A percentile compares a stretch with the other conserved stretches of the same genome.
These are phyloP conservation scores for Thaumatotibia leucotreta DNA, from an alignment of 1,140 invertebrate species.

Conservation along the genomic window DNA sequence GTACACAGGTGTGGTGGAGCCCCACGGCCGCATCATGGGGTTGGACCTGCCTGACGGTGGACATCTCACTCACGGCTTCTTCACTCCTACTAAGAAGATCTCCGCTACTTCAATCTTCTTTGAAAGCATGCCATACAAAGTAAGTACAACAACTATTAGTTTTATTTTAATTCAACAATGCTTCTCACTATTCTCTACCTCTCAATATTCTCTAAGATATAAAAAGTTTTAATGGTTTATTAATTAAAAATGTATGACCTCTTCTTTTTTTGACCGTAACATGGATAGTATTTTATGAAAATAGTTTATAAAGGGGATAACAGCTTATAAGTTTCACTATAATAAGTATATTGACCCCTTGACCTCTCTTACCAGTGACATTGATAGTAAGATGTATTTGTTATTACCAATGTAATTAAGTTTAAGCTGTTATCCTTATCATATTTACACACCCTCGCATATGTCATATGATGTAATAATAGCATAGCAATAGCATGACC, in stretches of 20 bases:
- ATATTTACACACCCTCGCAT: not conserved
- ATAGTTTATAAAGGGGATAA: too few relatives aligned
- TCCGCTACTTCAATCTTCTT: slow-evolving; percentile 99
- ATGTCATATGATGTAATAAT: slow-evolving; percentile 12
- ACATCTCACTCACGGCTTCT: slow-evolving; percentile 96
- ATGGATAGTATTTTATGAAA: too few relatives aligned
- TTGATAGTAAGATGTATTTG: not conserved
- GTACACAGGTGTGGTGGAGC: slow-evolving; percentile 90
- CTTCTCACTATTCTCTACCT: too few relatives aligned
- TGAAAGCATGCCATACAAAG: slow-evolving; percentile 99
- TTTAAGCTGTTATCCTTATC: not conserved
- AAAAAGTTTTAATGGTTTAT: too few relatives aligned
- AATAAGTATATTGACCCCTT: not conserved
- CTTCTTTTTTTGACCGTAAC: too few relatives aligned
- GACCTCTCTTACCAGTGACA: not conserved
- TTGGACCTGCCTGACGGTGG: slow-evolving; percentile 97
- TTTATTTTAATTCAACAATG: too few relatives aligned
- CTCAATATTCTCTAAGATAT: too few relatives aligned
- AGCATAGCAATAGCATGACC: not conserved
- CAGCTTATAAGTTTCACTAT: not conserved
- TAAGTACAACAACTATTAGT: too few relatives aligned
- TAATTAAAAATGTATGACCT: too few relatives aligned
- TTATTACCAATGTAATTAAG: not conserved
- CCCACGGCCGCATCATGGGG: slow-evolving; percentile 98
- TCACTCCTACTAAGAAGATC: slow-evolving; percentile 93